Percentiles rank a stretch among this genome's conserved stretches.
Evolutionary conservation across 2,113 vertebrate species (phyloP).

Genomic region (Pterocles burchelli): DNA sequence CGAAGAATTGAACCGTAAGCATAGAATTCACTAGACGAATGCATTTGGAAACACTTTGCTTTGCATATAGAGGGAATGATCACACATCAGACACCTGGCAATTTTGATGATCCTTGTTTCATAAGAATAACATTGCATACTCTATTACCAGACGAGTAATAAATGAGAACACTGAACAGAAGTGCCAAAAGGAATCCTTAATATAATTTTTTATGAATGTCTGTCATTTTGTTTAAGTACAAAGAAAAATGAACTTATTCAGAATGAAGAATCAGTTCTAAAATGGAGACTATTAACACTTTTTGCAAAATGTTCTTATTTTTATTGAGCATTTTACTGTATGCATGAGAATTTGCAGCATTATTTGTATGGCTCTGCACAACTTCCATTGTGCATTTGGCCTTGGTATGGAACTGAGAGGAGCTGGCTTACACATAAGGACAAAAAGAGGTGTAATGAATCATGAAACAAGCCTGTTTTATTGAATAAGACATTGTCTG

Average conservation of each 20-base stretch:
- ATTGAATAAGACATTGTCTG: constrained; percentile 54
- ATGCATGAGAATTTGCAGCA: constrained; percentile 7
- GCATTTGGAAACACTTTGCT: constrained; percentile 39
- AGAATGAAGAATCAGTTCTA: constrained; percentile 25
- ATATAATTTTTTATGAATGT: constrained; percentile 14
- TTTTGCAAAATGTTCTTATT: constrained; percentile 51
- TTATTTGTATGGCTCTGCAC: constrained; percentile 7
- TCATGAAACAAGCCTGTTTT: constrained; percentile 63
- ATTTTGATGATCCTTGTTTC: constrained; percentile 39
- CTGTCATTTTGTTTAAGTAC: constrained; percentile 60
- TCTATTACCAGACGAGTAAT: constrained; percentile 43
- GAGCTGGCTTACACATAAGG: constrained; percentile 15
- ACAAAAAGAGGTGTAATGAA: constrained; percentile 62
- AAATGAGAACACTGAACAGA: constrained; percentile 40
- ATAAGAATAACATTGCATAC: constrained; percentile 39
- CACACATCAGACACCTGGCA: constrained; percentile 56
- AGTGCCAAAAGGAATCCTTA: constrained; percentile 46
- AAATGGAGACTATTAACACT: constrained; percentile 4
- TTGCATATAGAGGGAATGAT: constrained; percentile 47
- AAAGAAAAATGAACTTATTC: constrained; percentile 17
- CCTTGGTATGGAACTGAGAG: constrained; percentile 20
- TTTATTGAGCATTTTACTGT: constrained; percentile 33
- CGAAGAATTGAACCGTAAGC: constrained; percentile 21
- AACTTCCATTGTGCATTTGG: neutral
- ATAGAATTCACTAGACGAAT: neutral